These are phyloP conservation scores for Anguilla japonica DNA, from an alignment of 2,113 vertebrate species.

Conservation along the genomic window DNA sequence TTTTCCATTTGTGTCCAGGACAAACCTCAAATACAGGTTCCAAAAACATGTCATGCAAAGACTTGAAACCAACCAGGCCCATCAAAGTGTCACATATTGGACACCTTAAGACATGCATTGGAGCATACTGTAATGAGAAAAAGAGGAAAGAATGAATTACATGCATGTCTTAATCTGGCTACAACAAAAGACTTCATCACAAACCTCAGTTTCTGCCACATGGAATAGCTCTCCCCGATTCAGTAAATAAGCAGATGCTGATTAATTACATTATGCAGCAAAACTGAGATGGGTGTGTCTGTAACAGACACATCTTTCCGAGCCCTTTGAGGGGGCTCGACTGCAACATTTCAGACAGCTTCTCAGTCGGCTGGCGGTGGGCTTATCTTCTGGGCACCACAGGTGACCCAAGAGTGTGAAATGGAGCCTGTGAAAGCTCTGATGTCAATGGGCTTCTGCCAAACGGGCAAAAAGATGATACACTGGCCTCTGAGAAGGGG, in stretches of 20 bases:
- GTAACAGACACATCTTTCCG: neutral
- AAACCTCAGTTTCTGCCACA: neutral
- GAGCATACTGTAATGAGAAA: too few species aligned
- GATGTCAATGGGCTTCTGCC: neutral
- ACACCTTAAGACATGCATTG: too few species aligned
- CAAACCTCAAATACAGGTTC: neutral
- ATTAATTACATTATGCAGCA: neutral
- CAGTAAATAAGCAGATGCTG: neutral
- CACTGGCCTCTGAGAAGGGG: neutral
- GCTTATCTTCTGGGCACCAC: neutral
- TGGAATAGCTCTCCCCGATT: neutral
- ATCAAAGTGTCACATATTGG: neutral
- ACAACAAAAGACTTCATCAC: neutral
- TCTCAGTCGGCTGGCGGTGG: neutral
- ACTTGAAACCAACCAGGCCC: neutral
- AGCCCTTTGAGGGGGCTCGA: neutral
- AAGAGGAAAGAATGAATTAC: too few species aligned
- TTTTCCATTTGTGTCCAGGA: neutral
- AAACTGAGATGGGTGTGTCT: neutral
- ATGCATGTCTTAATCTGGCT: neutral
- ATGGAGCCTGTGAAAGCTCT: neutral
- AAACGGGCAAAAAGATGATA: neutral
- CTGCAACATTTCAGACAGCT: neutral
- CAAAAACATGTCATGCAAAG: neutral
- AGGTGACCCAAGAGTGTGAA: neutral